Conservation (phyloP, 1,140 invertebrate species). For the Pogonus chalceus region DNA sequence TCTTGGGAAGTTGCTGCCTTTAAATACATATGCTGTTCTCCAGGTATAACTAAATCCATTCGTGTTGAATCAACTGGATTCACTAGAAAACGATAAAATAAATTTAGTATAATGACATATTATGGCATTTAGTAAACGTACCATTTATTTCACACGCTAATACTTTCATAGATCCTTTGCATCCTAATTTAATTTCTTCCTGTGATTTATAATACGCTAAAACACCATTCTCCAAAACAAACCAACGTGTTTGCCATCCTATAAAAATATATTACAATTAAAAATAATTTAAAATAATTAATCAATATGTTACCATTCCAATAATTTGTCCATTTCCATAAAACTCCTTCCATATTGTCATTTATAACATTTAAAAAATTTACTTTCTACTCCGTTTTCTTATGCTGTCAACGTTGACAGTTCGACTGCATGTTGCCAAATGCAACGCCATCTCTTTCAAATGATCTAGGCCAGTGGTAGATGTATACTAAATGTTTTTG, state of each 20-base stretch:
- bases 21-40: slow-evolving; percentile 72
- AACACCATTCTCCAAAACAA: slow-evolving; percentile 69
- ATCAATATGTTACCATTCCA: slow-evolving; percentile 53
- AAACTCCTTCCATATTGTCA: slow-evolving; percentile 55
- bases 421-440: neutral
- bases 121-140: slow-evolving; percentile 29
- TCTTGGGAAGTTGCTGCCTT: slow-evolving; percentile 63
- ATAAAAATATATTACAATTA: slow-evolving; percentile 22
- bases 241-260: slow-evolving; percentile 83
- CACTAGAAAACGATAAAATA: slow-evolving; percentile 40
- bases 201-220: slow-evolving; percentile 74
- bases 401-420: slow-evolving; percentile 1
- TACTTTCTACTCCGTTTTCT: slow-evolving; percentile 4
- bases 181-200: slow-evolving; percentile 72
- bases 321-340: slow-evolving; percentile 79
- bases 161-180: slow-evolving; percentile 74
- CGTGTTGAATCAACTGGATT: slow-evolving; percentile 59
- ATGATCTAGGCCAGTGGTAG: too few species aligned
- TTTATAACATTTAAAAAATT: slow-evolving; percentile 2
- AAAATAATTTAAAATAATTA: slow-evolving; percentile 8
- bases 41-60: slow-evolving; percentile 69
- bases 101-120: neutral
- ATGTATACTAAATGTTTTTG: too few species aligned
- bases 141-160: slow-evolving; percentile 74
- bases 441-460: neutral